Percentiles rank a stretch among this genome's conserved stretches.
Conservation (phyloP, 2,888 invertebrate genomes). For the Endotricha flammealis region DNA sequence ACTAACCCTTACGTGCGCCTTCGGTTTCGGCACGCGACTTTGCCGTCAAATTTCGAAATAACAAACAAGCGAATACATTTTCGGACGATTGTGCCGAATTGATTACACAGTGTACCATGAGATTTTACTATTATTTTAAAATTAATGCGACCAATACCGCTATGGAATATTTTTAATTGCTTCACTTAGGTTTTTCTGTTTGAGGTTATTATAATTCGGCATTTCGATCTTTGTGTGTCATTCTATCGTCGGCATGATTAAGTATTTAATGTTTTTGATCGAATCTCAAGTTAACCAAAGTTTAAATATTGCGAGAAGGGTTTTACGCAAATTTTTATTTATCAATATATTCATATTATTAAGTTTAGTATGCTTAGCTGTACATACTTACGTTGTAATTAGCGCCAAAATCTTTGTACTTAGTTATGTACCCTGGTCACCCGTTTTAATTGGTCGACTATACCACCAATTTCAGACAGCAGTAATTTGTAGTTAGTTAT, state of each 20-base stretch:
- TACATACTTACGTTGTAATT: no score
- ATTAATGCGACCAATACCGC: conserved; percentile 27
- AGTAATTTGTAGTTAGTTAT: no score
- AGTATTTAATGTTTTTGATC: no score
- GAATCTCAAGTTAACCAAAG: no score
- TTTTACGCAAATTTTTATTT: no score
- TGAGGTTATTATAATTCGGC: neutral
- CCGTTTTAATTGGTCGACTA: no score
- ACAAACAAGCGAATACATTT: conserved; percentile 37
- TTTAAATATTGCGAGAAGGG: no score
- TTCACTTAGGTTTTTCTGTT: conserved; percentile 6
- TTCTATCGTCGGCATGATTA: neutral
- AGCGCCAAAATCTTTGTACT: no score
- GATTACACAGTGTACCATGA: conserved; percentile 46
- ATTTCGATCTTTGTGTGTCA: neutral
- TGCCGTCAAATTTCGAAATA: conserved; percentile 38
- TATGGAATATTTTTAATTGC: conserved; percentile 49
- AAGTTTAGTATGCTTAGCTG: no score
- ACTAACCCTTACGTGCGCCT: conserved; percentile 24
- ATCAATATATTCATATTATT: no score
- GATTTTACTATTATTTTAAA: conserved; percentile 32
- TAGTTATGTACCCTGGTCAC: no score
- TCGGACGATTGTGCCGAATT: conserved; percentile 39
- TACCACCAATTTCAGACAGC: no score
- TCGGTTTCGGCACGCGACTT: conserved; percentile 54